Conservation (phyloP, 2,888 invertebrate genomes). For the Endotricha flammealis region DNA sequence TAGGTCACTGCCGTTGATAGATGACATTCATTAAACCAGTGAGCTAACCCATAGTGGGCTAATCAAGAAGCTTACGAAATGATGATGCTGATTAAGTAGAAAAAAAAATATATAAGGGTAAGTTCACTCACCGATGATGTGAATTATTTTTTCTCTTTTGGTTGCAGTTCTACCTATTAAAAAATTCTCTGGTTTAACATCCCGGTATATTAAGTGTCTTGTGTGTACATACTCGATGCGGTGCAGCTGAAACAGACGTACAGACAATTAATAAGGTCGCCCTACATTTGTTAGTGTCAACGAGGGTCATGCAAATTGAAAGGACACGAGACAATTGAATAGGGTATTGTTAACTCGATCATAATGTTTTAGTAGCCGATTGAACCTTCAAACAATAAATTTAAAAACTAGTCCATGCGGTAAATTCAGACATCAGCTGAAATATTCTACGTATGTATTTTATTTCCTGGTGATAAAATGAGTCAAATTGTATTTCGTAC, state of each 20-base stretch:
- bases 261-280: conserved; percentile 4
- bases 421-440: no score
- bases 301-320: conserved; percentile 4
- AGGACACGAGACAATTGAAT: not conserved
- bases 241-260: conserved; percentile 85
- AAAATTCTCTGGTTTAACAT: conserved; percentile 99
- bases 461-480: no score
- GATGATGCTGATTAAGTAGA: no score
- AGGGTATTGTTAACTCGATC: not conserved
- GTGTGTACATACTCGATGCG: conserved; percentile 99
- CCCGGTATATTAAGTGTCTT: conserved; percentile 98
- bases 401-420: no score
- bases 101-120: conserved; percentile 4
- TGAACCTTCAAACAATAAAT: no score
- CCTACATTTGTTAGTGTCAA: not conserved
- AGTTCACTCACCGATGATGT: conserved; percentile 91
- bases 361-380: not conserved
- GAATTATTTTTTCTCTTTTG: conserved; percentile 98
- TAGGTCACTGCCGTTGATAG: no score
- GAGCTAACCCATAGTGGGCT: no score
- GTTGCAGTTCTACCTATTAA: conserved; percentile 98
- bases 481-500: no score
- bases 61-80: no score
- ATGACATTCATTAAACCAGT: no score
- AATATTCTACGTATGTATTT: no score